Percentiles rank a stretch among this genome's conserved stretches.
Evolutionary conservation across 2,797 vertebrate genomes (phyloP).

Genomic region (Takifugu ocellatus): DNA sequence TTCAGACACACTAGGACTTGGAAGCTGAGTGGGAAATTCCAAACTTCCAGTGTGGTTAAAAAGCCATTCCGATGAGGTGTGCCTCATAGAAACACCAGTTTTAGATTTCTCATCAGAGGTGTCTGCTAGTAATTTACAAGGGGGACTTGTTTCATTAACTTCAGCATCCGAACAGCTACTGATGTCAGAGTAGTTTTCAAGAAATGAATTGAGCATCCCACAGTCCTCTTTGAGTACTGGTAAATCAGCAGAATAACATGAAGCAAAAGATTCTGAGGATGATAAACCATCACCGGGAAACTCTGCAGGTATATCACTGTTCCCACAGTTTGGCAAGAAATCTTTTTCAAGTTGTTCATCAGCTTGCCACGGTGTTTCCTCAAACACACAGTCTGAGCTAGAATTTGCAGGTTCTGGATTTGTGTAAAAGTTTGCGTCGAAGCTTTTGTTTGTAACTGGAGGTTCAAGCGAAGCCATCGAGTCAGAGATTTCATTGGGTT

Average conservation of each 20-base stretch:
- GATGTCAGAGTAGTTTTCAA: conserved; percentile 71
- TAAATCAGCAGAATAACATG: conserved; percentile 48
- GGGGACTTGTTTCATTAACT: conserved; percentile 45
- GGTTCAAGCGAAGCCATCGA: conserved; percentile 47
- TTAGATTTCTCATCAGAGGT: conserved; percentile 35
- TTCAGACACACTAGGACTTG: conserved; percentile 20
- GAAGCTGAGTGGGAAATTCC: conserved; percentile 19
- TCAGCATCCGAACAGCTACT: conserved; percentile 72
- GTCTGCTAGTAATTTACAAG: conserved; percentile 56
- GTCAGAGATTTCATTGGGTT: conserved; percentile 53
- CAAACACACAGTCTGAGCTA: conserved; percentile 57
- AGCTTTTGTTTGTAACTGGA: conserved; percentile 46
- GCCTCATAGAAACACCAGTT: conserved; percentile 29
- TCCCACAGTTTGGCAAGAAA: conserved; percentile 45
- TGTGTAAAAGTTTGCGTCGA: conserved; percentile 47
- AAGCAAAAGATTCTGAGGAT: conserved; percentile 41
- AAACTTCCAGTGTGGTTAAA: conserved; percentile 30
- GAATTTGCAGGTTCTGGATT: conserved; percentile 44
- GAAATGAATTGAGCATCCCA: conserved; percentile 51
- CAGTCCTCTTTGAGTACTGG: conserved; percentile 60
- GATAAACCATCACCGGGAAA: conserved; percentile 43
- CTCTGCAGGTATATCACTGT: conserved; percentile 29
- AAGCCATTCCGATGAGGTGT: conserved; percentile 44
- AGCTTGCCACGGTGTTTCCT: conserved; percentile 58
- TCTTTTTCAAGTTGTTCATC: conserved; percentile 49